Base-by-base conservation (phyloP, 2,113 vertebrate genomes). In the Oryzias curvinotus region DNA sequence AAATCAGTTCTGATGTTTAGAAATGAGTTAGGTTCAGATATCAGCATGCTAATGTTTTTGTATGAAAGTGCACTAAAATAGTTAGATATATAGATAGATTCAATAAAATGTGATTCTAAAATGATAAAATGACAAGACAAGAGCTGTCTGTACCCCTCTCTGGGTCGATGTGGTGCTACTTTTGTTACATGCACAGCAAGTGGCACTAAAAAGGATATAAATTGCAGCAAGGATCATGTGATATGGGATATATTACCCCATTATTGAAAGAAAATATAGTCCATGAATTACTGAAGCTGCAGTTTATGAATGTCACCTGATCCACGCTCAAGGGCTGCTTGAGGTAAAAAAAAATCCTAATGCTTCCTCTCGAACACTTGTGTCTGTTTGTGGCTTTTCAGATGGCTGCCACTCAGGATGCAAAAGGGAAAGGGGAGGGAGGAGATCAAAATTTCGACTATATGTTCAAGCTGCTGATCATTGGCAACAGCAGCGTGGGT, bases 391-490 rank as follows among this genome's bases (percentile, higher is more conserved):
- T 12, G 16, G 52, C 5, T 65, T 7, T 51, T 53, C 82, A 97
- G 95, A 96, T 97, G 95, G 92, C 95, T 82, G 91, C 93, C 73
- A 88, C 93, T 79, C 95, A 97, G 86, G 95, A 96, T 71, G 83
- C 83, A 52, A 93, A 94, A 85, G 95, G 95, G 81, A 97, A 97
- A 75, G 88, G 85, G 7, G 95, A 96, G 73, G 91, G 93, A 28
- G 93, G 94, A 1, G 95, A 97, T 80, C 95, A 96, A 87, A 96
- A 97, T 90, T 97, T 96, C 62, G 95, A 97, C 88, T 96, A 95
- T 86, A 97, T 97, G 95, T 97, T 97, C 83, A 97, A 97, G 69
- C 63, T 97, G 77, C 92, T 97, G 54, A 96, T 97, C 87, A 96
- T 97, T 4, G 95, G 95, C 69, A 96, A 97, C 78, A 96, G 95